Base-by-base conservation (phyloP, 2,888 invertebrate species). In the Podotricha telesiphe region DNA sequence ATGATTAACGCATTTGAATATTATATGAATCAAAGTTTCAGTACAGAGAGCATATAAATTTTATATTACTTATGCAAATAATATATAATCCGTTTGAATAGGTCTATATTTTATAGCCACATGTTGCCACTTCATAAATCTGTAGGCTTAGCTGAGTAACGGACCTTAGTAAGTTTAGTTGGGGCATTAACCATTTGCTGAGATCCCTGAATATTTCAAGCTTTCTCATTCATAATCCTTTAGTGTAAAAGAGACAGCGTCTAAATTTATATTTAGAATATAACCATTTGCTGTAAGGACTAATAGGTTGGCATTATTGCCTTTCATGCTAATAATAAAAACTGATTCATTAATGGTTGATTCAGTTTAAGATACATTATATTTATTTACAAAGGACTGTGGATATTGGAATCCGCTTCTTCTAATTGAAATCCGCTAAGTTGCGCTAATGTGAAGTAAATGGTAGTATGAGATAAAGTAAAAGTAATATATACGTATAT, bases 51-150 rank as follows among this genome's bases (percentile, higher is more conserved):
- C 17, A 53, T 56, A 64, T 63, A 61, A 45, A 22, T 61, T 61
- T 69, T 45, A 65, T 64, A 71, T 65, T 59, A 73, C 47, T 69
- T 65, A 70, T 68, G 65, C 65, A 69, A 55, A 58, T 71, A 71
- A n/a, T 63, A 58, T 66, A 65, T 71, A 67, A 66, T 69, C 58
- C 67, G 13, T 66, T 71, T 62, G 71, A 50, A 68, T 67, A 66
- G 58, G 55, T 42, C 68, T 72, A 58, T 70, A 70, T 73, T 70
- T 70, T 67, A 74, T 61, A 73, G 66, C 65, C 76, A 76, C 65
- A 71, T 76, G 76, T 73, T 74, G 73, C 75, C 72, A 70, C 68
- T 68, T 64, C 71, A 77, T 77, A 76, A 75, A 75, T 74, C 70
- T 72, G 63, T 65, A 65, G 59, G 68, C 70, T 73, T 70, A 68